Evolutionary conservation across 1,140 invertebrate species (phyloP).

Genomic region (Pissodes strobi): DNA sequence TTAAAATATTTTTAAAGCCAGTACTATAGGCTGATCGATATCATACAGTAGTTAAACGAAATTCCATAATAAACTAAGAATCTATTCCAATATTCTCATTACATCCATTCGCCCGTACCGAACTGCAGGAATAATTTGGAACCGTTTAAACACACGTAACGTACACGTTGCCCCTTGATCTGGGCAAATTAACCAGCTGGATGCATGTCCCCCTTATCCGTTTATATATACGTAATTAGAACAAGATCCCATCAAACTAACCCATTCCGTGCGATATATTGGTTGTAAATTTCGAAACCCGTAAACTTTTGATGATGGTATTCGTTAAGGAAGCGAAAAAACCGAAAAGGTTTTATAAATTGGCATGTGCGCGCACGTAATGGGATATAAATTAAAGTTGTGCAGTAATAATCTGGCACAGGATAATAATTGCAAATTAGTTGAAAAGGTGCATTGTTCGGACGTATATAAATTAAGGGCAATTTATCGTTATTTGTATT

Average conservation of each 20-base stretch:
- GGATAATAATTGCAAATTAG: conserved; percentile 18
- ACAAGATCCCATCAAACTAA: conserved; percentile 21
- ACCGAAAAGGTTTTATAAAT: conserved; percentile 12
- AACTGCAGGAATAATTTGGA: too few species aligned
- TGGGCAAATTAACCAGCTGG: too few species aligned
- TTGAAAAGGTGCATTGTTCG: conserved; percentile 7
- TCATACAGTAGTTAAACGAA: too few species aligned
- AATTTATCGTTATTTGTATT: too few species aligned
- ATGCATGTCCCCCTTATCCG: too few species aligned
- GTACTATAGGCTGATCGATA: too few species aligned
- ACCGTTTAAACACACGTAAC: too few species aligned
- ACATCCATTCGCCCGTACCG: too few species aligned
- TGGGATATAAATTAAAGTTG: conserved; percentile 19
- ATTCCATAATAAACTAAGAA: too few species aligned
- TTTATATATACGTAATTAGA: conserved; percentile 19
- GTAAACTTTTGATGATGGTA: conserved; percentile 26
- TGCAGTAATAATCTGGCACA: conserved; percentile 3
- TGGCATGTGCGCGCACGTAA: conserved; percentile 1
- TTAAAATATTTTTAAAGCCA: too few species aligned
- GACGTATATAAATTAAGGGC: background rate
- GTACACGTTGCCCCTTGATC: too few species aligned
- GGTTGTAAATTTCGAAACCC: conserved; percentile 20
- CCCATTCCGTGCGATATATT: conserved; percentile 22
- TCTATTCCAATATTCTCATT: too few species aligned
- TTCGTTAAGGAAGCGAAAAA: conserved; percentile 17